Evolutionary conservation across 2,113 vertebrate species (phyloP), one percentile per base, ranked within the genome.

Genomic region (Scatophagus argus): DNA sequence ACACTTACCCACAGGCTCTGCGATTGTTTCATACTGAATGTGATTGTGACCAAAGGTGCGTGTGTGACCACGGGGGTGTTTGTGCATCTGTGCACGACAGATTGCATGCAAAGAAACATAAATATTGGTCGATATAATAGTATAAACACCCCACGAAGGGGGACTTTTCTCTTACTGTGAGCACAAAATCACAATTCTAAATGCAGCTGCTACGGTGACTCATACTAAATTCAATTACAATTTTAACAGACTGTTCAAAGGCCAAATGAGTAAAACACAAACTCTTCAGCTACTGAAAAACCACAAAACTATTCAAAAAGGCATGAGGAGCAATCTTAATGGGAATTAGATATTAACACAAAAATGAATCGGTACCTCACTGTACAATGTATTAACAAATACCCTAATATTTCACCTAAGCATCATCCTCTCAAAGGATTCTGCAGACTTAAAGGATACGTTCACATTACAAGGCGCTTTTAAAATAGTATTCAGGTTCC

Each of bases 1-100:
- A 54, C 77, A 69, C 74, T 80, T 81, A 66, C 68, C 83, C 81
- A 79, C 65, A 39, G 79, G 85, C 74, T 59, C 64, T 66, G 83
- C 81, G 67, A 79, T 67, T 73, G 77, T 74, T 67, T 77, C 56
- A 49, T 46, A 55, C 56, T 2, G 34, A 85, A 72, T 6, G 38
- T 62, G 79, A 74, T 71, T 71, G 68, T 61, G 58, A 34, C 75
- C 74, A 64, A 83, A 82, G 56, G 79, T 47, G 51, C 27, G 52
- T 44, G 61, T 27, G 39, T 25, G 68, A 51, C 25, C 51, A 34
- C 9, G 12, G 34, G 29, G 63, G n/a, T 63, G 74, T 66, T 55
- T 54, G 47, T 41, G 39, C 19, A 39, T 63, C 36, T 27, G 68
- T 55, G 6, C 4, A 11, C 1, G 25, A 49, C 55, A 66, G 63